A percentile compares a stretch with the other conserved stretches of the same genome.
These are phyloP conservation scores for Drosophila sp. DNA, from an alignment of 1,140 invertebrate species.

Conservation along the genomic window DNA sequence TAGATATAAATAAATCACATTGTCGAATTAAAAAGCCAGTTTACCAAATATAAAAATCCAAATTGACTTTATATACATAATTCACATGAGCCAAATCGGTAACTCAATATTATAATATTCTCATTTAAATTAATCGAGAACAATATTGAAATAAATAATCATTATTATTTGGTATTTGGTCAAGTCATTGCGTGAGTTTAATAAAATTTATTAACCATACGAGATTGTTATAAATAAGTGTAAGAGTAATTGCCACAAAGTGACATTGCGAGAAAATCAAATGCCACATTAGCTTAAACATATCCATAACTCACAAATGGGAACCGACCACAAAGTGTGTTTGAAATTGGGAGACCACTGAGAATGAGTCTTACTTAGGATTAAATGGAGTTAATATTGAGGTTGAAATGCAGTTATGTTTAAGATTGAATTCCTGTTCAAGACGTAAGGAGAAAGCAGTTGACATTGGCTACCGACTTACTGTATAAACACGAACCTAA, in stretches of 20 bases:
- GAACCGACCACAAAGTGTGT: not conserved
- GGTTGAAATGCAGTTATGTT: not conserved
- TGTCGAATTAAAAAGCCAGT: no score
- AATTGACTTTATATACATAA: no score
- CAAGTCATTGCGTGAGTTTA: constrained; percentile 13
- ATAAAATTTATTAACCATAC: constrained; percentile 24
- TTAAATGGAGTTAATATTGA: not conserved
- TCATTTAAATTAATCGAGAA: not conserved
- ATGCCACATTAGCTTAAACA: constrained; percentile 18
- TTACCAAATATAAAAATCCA: no score
- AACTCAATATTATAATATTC: not conserved
- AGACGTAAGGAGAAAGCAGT: constrained; percentile 21
- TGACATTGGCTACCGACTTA: constrained; percentile 42
- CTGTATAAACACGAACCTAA: constrained; percentile 50
- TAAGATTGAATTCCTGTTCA: not conserved
- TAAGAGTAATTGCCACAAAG: constrained; percentile 25
- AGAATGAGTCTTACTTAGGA: not conserved
- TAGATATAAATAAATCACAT: not conserved
- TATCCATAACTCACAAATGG: constrained; percentile 5
- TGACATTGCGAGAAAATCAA: constrained; percentile 29
- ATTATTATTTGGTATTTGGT: constrained; percentile 3
- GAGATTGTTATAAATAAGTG: constrained; percentile 25
- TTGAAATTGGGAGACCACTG: no score
- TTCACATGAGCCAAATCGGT: no score
- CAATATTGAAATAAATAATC: constrained; percentile 6